Evolutionary conservation across 2,113 vertebrate genomes (phyloP), one percentile per base, ranked within the genome.

Genomic region (Aegithalos caudatus): DNA sequence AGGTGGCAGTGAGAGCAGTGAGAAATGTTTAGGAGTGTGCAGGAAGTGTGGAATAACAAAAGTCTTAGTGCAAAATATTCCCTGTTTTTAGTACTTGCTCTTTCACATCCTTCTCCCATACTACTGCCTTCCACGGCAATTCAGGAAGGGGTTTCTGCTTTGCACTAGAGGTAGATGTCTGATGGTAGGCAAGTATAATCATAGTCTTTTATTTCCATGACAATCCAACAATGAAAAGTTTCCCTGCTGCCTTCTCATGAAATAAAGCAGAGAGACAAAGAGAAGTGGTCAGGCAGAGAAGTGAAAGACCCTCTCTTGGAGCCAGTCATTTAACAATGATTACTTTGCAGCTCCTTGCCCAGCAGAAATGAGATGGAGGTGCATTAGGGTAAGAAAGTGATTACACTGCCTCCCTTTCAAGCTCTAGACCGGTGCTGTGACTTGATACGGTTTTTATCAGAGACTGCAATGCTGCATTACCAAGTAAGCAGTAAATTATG

Each of bases 401-500:
- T 98, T 98, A 98, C 97, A 96, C 97, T 98, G 97, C 97, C 94
- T 97, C 96, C 97, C 98, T 98, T 98, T 98, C 98, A 98, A 98
- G 97, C 97, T 90, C 71, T 90, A 92, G 97, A 97, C 96, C 97
- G 97, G 97, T 97, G 97, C 97, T 98, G 98, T 95, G 98, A 98
- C 98, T 98, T 98, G 98, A 98, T 98, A 98, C 97, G 98, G 98
- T 98, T 98, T 98, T 98, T 98, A 98, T 99, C 98, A 98, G 98
- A 98, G 98, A 96, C 98, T 98, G 98, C 98, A 98, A 98, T 98
- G 98, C 98, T 96, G 98, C 98, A 98, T 99, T 98, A 98, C 98
- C 98, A 98, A 98, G 97, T 98, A 98, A 97, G 98, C 98, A 98
- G 98, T 99, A 99, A 99, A 98, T 99, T 98, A 99, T 98, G 98